Evolutionary conservation across 2,113 vertebrate species (phyloP).

Genomic region (Tyrannus savana): DNA sequence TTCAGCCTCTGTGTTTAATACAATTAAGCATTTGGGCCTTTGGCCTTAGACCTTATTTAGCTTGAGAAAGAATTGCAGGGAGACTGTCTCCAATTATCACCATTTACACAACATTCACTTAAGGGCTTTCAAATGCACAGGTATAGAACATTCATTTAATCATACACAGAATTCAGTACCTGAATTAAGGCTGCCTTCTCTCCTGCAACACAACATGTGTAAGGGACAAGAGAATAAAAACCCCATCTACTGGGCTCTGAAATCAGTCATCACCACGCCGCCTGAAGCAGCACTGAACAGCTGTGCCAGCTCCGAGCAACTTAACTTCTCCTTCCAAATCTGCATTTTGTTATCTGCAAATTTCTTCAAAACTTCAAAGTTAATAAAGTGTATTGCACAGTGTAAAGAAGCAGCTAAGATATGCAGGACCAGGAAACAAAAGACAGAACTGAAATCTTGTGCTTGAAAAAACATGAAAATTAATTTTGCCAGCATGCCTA

Average conservation of each 20-base stretch:
- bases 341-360: conserved; percentile 23
- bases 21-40: conserved; percentile 64
- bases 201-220: background rate
- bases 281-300: background rate
- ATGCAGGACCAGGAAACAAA: conserved; percentile 34
- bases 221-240: background rate
- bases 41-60: conserved; percentile 66
- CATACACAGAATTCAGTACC: background rate
- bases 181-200: background rate
- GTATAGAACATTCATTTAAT: background rate
- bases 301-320: background rate
- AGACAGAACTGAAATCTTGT: conserved; percentile 35
- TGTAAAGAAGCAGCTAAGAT: background rate
- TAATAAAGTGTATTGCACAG: background rate
- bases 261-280: background rate
- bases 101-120: conserved; percentile 56
- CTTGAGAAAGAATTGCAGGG: conserved; percentile 8
- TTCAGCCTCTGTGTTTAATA: conserved; percentile 61
- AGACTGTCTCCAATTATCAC: conserved; percentile 47
- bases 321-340: background rate
- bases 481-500: conserved; percentile 66
- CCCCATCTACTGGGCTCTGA: background rate
- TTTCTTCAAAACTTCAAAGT: conserved; percentile 42
- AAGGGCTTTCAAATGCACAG: conserved; percentile 31
- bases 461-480: conserved; percentile 70